These are phyloP conservation scores for Chelmon rostratus DNA, from an alignment of 2,797 vertebrate genomes.

Conservation along the genomic window DNA sequence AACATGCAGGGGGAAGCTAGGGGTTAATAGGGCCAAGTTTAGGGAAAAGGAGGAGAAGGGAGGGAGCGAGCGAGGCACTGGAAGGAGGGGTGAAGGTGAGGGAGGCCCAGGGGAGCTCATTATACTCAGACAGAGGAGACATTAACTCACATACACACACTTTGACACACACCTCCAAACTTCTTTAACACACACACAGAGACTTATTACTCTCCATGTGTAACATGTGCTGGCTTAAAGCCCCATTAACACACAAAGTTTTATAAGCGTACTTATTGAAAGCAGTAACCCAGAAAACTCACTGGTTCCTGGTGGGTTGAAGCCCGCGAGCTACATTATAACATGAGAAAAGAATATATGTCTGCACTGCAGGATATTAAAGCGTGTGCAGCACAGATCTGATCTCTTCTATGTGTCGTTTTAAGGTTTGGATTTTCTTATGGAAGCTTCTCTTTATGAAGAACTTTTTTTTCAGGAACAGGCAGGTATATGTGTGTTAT, in stretches of 20 bases:
- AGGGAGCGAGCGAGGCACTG: constrained; percentile 39
- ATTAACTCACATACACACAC: constrained; percentile 63
- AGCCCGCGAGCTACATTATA: constrained; percentile 34
- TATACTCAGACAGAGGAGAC: constrained; percentile 75
- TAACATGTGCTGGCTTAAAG: constrained; percentile 63
- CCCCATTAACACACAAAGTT: constrained; percentile 71
- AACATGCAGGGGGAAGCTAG: constrained; percentile 69
- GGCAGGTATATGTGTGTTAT: constrained; percentile 13
- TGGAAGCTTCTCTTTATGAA: neutral
- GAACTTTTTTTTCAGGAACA: neutral
- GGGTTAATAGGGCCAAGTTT: constrained; percentile 83
- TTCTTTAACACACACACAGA: constrained; percentile 73
- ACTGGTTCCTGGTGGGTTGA: constrained; percentile 46
- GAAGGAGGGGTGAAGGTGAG: constrained; percentile 63
- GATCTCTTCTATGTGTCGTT: constrained; percentile 4
- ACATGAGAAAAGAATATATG: constrained; percentile 29
- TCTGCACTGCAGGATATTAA: constrained; percentile 23
- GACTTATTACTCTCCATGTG: constrained; percentile 73
- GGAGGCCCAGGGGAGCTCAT: constrained; percentile 80
- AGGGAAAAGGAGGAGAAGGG: constrained; percentile 60
- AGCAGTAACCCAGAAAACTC: constrained; percentile 63
- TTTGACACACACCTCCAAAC: constrained; percentile 60
- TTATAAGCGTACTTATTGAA: constrained; percentile 71
- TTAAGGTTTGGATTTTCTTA: neutral
- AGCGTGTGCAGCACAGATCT: constrained; percentile 13